Conservation (phyloP, 2,113 vertebrate species). For the Danionella cerebrum region DNA sequence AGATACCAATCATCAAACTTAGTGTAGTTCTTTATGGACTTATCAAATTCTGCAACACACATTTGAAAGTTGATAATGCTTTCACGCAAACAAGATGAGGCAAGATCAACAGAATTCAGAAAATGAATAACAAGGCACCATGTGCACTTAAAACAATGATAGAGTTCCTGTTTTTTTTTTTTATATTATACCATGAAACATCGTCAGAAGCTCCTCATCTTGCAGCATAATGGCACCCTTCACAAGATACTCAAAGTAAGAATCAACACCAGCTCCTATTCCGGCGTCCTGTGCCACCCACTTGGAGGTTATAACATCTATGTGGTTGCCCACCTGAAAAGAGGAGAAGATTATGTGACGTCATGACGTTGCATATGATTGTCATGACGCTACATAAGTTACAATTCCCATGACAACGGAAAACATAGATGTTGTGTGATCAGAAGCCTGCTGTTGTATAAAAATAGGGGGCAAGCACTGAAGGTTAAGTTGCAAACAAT, state of each 20-base stretch:
- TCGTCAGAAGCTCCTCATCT: conserved; percentile 82
- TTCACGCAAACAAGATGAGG: background rate
- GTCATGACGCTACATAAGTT: background rate
- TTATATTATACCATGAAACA: conserved; percentile 76
- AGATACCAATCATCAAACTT: conserved; percentile 98
- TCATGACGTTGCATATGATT: background rate
- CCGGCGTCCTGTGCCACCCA: conserved; percentile 97
- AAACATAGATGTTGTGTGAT: too few species aligned
- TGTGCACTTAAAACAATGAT: too few species aligned
- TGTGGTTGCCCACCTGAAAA: conserved; percentile 91
- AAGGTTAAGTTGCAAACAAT: too few species aligned
- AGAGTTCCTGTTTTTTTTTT: too few species aligned
- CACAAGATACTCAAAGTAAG: conserved; percentile 95
- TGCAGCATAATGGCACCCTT: conserved; percentile 94
- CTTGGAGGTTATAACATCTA: conserved; percentile 86
- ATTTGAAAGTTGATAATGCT: background rate
- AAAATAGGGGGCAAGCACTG: too few species aligned
- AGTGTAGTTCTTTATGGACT: conserved; percentile 91
- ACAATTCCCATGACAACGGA: too few species aligned
- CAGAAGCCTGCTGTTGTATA: too few species aligned
- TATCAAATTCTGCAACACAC: conserved; percentile 76
- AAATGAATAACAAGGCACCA: background rate
- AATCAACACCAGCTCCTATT: conserved; percentile 92
- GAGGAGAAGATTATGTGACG: background rate
- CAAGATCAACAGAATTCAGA: background rate